Conservation (phyloP, 2,113 vertebrate genomes). For the Chamaea fasciata region DNA sequence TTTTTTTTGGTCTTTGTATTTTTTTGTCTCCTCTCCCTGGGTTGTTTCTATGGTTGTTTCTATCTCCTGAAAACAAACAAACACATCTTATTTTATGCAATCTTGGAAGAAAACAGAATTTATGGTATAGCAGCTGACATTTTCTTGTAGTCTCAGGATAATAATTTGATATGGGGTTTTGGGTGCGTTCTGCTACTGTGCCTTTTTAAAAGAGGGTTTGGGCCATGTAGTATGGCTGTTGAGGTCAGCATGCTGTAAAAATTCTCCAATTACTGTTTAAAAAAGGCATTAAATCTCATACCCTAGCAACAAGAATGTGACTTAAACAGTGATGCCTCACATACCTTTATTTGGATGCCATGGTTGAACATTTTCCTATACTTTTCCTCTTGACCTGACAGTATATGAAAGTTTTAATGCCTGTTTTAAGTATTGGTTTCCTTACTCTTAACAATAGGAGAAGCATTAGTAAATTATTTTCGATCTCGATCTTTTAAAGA, state of each 20-base stretch:
- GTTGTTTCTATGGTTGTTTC: background rate
- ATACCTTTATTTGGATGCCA: background rate
- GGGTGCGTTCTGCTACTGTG: background rate
- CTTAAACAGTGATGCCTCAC: background rate
- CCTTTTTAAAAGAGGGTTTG: background rate
- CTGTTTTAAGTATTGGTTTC: background rate
- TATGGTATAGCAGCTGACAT: background rate
- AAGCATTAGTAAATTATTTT: background rate
- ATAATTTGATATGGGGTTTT: background rate
- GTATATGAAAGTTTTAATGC: background rate
- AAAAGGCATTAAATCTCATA: background rate
- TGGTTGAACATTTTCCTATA: background rate
- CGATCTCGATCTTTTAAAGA: background rate
- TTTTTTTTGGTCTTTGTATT: background rate
- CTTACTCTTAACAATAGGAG: background rate
- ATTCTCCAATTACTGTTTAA: background rate
- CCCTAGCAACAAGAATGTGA: background rate
- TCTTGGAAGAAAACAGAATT: background rate
- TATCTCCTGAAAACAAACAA: background rate
- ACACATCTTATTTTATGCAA: background rate
- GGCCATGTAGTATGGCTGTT: background rate
- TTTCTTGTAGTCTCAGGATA: background rate
- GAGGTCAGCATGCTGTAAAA: background rate
- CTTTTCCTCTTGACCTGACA: background rate
- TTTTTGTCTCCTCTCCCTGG: background rate